Conservation (phyloP, 2,113 vertebrate species). For the Psittacus erithacus region DNA sequence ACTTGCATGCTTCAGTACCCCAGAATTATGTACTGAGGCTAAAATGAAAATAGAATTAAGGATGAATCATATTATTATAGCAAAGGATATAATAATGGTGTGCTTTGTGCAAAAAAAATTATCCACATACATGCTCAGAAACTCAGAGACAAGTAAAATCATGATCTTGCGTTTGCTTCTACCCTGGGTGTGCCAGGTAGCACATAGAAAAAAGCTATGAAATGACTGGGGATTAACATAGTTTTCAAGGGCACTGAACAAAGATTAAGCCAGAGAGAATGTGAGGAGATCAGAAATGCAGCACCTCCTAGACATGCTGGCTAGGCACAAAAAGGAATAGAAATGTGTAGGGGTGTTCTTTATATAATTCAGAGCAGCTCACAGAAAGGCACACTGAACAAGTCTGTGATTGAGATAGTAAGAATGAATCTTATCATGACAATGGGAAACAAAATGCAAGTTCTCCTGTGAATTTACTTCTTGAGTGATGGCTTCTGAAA, state of each 20-base stretch:
- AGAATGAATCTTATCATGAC: neutral
- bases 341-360: accelerated
- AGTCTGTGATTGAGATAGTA: neutral
- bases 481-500: neutral
- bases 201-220: slow-evolving; percentile 3
- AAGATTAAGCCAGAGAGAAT: neutral
- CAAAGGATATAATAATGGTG: neutral
- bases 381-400: neutral
- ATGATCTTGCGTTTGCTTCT: slow-evolving; percentile 1
- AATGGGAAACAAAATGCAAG: neutral
- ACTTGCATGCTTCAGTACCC: neutral
- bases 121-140: neutral
- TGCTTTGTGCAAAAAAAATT: neutral
- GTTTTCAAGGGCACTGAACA: neutral
- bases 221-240: neutral
- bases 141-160: slow-evolving; percentile 7
- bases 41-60: neutral
- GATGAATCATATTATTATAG: neutral
- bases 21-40: neutral
- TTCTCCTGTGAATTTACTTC: neutral
- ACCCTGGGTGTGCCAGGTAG: neutral
- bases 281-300: neutral
- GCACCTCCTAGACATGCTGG: neutral
- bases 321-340: neutral
- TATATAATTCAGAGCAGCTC: neutral